Percentiles rank a stretch among this genome's conserved stretches.
These are phyloP conservation scores for Physella acuta DNA, from an alignment of 1,140 invertebrate species.

Conservation along the genomic window DNA sequence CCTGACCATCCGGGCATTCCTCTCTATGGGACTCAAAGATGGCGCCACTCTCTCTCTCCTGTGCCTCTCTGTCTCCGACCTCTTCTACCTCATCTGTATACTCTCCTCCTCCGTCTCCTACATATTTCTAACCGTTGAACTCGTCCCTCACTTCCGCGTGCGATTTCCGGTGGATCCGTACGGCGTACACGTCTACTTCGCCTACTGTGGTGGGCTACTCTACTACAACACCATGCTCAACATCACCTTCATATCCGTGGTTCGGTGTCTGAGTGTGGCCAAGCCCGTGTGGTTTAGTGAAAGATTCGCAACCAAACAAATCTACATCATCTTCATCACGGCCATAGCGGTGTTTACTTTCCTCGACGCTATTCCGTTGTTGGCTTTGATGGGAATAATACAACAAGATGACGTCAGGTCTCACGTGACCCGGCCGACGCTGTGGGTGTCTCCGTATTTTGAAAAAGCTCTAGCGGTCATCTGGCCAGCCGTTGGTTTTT, in stretches of 20 bases:
- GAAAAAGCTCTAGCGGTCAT: neutral
- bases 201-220: neutral
- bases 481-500: neutral
- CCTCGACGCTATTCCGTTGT: neutral
- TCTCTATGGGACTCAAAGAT: neutral
- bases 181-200: neutral
- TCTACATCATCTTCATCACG: neutral
- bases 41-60: neutral
- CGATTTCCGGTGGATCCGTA: neutral
- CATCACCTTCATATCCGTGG: neutral
- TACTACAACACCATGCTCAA: neutral
- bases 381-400: neutral
- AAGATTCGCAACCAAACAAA: neutral
- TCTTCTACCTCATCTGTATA: neutral
- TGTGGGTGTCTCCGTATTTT: neutral
- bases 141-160: neutral
- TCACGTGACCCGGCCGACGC: neutral
- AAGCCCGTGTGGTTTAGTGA: neutral
- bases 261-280: neutral
- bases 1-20: neutral
- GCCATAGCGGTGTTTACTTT: neutral
- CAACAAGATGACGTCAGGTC: neutral
- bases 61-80: neutral
- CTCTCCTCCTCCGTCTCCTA: neutral
- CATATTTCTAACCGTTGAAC: neutral